Base-by-base conservation (phyloP, 2,888 invertebrate genomes). In the Parnassius mnemosyne region DNA sequence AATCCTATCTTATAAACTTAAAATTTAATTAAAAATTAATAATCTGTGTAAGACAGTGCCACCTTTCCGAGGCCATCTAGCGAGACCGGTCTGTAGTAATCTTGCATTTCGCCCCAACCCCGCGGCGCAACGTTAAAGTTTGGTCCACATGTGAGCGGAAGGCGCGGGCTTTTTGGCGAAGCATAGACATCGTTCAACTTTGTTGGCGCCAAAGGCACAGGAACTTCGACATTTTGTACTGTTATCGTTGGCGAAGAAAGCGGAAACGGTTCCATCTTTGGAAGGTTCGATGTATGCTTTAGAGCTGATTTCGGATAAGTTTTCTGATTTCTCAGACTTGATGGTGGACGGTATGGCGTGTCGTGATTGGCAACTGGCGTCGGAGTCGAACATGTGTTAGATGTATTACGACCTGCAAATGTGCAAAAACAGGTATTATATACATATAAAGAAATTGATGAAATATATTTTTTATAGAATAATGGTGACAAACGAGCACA, bases 51-150 rank as follows among this genome's bases (percentile, higher is more conserved):
- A 0, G 82, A 77, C 50, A 82, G 60, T 42, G 77, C 63, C 2
- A 68, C 71, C 53, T 82, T 82, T 9, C 87, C 85, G 73, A 87
- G 87, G 79, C 92, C 93, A 78, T 94, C 93, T 85, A 96, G 95
- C 66, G 94, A 93, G 51, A 96, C 93, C 0, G 96, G 96, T 64
- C 94, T 92, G 85, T 96, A 96, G 68, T 93, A 94, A 55, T 94
- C 93, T 70, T 93, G 92, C 71, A 93, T 92, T 71, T 94, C 93
- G 12, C 94, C 94, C 96, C 97, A 97, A 1, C 97, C 97, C 44
- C 96, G 93, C 5, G 97, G 95, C 44, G 96, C 96, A 0, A 95
- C 96, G 73, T 97, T 97, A 84, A 96, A 97, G 75, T 96, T 96
- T 34, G 93, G 93, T 49, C 92, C 89, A 68, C 78, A 84, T 60